These are phyloP conservation scores for Cygnus buccinator DNA, from an alignment of 2,113 vertebrate genomes.

Conservation along the genomic window DNA sequence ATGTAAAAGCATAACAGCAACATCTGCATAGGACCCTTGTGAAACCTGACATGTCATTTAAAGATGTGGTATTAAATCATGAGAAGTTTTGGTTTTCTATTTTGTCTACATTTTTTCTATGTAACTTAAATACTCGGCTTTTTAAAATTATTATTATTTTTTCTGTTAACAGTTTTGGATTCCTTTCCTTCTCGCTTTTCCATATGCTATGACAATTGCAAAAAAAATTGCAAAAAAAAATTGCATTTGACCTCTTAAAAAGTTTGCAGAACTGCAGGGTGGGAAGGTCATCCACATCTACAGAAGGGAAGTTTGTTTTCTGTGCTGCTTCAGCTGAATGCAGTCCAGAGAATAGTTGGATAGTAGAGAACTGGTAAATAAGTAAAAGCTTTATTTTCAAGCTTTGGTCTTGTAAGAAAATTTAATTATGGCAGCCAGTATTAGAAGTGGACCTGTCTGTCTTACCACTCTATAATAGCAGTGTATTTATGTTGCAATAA, in stretches of 20 bases:
- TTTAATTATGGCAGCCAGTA: neutral
- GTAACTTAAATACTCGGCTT: neutral
- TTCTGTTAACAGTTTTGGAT: neutral
- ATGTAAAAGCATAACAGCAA: neutral
- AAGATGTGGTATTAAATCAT: neutral
- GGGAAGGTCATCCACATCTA: neutral
- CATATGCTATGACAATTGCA: neutral
- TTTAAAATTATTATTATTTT: neutral
- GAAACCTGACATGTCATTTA: neutral
- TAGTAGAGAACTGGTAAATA: neutral
- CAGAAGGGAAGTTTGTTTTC: neutral
- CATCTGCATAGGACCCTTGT: neutral
- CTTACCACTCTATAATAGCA: neutral
- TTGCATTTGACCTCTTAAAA: neutral
- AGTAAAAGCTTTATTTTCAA: neutral
- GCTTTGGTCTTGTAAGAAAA: neutral
- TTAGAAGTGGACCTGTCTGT: neutral
- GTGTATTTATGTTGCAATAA: neutral
- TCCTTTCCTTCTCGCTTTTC: neutral
- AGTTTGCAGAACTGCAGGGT: neutral
- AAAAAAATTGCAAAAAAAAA: neutral
- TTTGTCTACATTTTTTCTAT: neutral
- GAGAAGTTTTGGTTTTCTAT: neutral
- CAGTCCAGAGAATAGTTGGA: neutral
- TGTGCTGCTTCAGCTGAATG: neutral